These are phyloP conservation scores for Bovichtus diacanthus DNA, from an alignment of 2,797 vertebrate genomes.

Conservation along the genomic window DNA sequence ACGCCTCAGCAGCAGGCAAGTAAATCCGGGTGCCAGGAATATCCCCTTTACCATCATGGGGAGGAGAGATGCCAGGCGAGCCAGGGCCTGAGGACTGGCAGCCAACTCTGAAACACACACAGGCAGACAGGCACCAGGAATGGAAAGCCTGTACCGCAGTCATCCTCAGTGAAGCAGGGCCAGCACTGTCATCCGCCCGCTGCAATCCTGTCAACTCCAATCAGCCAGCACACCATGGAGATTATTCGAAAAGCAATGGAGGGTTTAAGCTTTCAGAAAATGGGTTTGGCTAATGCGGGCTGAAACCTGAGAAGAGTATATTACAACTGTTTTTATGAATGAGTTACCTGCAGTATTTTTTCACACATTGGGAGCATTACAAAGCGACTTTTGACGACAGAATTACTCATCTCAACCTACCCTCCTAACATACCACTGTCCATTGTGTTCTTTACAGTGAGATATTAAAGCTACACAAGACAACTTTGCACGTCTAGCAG, in stretches of 20 bases:
- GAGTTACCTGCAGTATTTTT: constrained; percentile 9
- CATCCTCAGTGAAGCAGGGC: constrained; percentile 57
- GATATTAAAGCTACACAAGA: neutral
- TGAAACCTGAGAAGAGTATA: constrained; percentile 38
- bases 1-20: constrained; percentile 56
- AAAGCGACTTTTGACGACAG: neutral
- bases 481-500: neutral
- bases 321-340: constrained; percentile 41
- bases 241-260: constrained; percentile 55
- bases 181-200: constrained; percentile 59
- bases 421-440: neutral
- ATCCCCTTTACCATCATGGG: constrained; percentile 53
- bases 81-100: constrained; percentile 60
- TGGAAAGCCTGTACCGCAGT: constrained; percentile 51
- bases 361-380: constrained; percentile 3
- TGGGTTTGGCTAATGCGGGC: constrained; percentile 12
- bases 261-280: constrained; percentile 32
- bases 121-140: constrained; percentile 66
- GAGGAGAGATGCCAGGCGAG: constrained; percentile 65
- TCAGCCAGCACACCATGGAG: constrained; percentile 52
- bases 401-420: neutral
- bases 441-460: neutral
- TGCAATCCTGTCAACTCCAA: constrained; percentile 63
- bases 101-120: constrained; percentile 52
- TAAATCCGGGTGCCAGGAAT: constrained; percentile 71